These are phyloP conservation scores for Miltochrista miniata DNA, from an alignment of 2,888 invertebrate genomes.

Conservation along the genomic window DNA sequence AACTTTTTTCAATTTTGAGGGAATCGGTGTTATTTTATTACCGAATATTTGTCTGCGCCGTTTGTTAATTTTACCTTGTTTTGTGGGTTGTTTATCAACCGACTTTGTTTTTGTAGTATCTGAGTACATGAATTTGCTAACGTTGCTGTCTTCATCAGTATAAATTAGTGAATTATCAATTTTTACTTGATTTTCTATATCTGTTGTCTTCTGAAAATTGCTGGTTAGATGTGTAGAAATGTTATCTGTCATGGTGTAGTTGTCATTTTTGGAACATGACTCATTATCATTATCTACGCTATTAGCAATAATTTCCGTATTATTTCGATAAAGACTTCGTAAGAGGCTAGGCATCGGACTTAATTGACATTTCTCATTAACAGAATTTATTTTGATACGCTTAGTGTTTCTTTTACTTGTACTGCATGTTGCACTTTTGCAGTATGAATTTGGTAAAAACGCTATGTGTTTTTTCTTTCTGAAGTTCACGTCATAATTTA, in stretches of 20 bases:
- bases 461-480: conserved; percentile 36
- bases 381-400: conserved; percentile 7
- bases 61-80: conserved; percentile 20
- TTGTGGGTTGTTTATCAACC: background rate
- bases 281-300: conserved; percentile 32
- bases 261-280: conserved; percentile 26
- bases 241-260: conserved; percentile 46
- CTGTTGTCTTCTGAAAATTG: background rate
- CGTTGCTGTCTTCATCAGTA: background rate
- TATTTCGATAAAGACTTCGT: conserved; percentile 48
- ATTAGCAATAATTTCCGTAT: conserved; percentile 33
- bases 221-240: conserved; percentile 6
- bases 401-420: conserved; percentile 22
- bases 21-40: conserved; percentile 10
- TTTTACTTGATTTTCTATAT: background rate
- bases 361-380: conserved; percentile 18
- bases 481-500: conserved; percentile 25
- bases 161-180: too few species aligned
- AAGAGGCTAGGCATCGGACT: conserved; percentile 48
- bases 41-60: background rate
- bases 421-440: conserved; percentile 36
- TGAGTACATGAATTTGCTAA: background rate
- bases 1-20: conserved; percentile 23
- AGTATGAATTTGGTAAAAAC: conserved; percentile 40
- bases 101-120: background rate